Conservation (phyloP, 2,888 invertebrate genomes). For the Apodemia mormo region DNA sequence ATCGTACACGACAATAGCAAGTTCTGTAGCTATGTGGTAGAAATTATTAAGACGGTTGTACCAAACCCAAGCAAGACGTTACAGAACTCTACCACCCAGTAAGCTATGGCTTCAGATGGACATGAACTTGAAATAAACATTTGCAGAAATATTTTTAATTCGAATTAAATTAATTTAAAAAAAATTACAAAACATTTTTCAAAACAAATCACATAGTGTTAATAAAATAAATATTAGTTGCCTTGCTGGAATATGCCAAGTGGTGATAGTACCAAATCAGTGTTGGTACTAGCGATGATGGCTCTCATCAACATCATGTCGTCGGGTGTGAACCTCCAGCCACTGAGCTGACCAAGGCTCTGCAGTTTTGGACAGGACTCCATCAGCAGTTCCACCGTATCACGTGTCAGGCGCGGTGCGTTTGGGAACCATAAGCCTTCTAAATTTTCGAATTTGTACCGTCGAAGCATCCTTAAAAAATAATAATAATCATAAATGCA, state of each 20-base stretch:
- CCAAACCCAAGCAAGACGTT: background rate
- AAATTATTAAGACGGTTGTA: background rate
- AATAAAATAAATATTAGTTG: conserved; percentile 33
- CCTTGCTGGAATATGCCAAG: conserved; percentile 78
- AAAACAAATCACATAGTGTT: conserved; percentile 15
- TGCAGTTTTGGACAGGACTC: conserved; percentile 84
- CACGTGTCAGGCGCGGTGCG: conserved; percentile 83
- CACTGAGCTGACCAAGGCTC: conserved; percentile 85
- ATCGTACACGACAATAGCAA: too few species aligned
- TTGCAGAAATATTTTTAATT: conserved; percentile 2
- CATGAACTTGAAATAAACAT: background rate
- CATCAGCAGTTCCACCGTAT: conserved; percentile 85
- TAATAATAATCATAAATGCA: background rate
- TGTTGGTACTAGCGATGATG: conserved; percentile 84
- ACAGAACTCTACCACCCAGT: background rate
- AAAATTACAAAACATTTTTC: background rate
- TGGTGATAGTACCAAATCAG: conserved; percentile 84
- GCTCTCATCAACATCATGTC: conserved; percentile 85
- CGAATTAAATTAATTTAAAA: background rate
- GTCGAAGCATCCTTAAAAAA: conserved; percentile 82
- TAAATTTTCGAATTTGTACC: conserved; percentile 83
- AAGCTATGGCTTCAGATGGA: background rate
- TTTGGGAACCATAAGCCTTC: conserved; percentile 87
- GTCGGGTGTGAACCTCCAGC: conserved; percentile 85
- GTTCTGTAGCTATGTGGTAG: too few species aligned